phyloP scores from a whole-genome alignment of 2,113 vertebrate genomes.

The Corvus cornix region DNA sequence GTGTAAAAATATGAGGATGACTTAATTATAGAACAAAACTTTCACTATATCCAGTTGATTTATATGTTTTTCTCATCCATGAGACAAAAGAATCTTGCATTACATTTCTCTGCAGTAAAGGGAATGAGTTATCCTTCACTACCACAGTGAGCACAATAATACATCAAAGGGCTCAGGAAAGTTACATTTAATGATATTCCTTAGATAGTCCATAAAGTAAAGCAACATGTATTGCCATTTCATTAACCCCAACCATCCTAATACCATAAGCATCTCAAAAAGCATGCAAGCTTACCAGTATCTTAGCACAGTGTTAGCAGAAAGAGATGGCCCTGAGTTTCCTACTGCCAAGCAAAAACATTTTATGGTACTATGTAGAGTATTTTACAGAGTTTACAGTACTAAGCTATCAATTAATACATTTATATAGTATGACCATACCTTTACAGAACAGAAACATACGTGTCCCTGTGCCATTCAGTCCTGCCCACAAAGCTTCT shows the following conservation, averaged over 20 bases:
- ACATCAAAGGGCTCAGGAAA: background rate
- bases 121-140: background rate
- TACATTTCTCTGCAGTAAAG: constrained; percentile 17
- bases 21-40: constrained; percentile 55
- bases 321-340: background rate
- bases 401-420: background rate
- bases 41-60: constrained; percentile 40
- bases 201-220: background rate
- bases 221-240: background rate
- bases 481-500: background rate
- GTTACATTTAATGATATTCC: background rate
- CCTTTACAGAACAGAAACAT: background rate
- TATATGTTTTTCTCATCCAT: constrained; percentile 27
- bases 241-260: background rate
- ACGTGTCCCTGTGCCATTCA: background rate
- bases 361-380: background rate
- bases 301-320: background rate
- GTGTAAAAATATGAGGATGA: constrained; percentile 52
- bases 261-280: background rate
- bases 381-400: background rate
- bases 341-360: background rate
- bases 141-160: background rate
- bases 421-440: background rate
- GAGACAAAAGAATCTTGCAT: constrained; percentile 3
- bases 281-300: background rate